phyloP scores from a whole-genome alignment of 2,113 vertebrate genomes.

The Okapia johnstoni region DNA sequence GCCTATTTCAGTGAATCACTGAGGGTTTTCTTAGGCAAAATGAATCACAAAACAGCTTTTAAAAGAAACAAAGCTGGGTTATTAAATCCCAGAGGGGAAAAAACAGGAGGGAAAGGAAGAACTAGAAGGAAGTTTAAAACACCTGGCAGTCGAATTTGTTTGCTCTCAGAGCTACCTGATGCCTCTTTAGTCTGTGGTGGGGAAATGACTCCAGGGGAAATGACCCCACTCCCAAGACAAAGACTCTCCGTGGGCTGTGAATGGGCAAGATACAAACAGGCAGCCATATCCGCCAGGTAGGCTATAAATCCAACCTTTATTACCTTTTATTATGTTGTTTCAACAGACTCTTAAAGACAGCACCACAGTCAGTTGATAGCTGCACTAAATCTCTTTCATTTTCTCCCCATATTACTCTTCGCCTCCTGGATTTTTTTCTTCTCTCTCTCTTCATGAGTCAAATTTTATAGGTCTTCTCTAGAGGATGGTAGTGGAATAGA shows the following conservation, averaged over 20 bases:
- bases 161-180: not conserved
- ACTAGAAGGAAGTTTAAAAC: not conserved
- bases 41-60: conserved; percentile 42
- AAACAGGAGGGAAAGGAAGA: not conserved
- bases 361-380: conserved; percentile 78
- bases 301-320: conserved; percentile 82
- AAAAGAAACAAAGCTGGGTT: conserved; percentile 11
- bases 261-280: conserved; percentile 47
- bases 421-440: conserved; percentile 66
- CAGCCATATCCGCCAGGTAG: conserved; percentile 76
- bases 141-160: not conserved
- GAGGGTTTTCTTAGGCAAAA: conserved; percentile 53
- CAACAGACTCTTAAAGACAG: conserved; percentile 86
- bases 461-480: conserved; percentile 70
- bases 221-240: not conserved
- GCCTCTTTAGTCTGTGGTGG: fast-evolving
- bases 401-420: conserved; percentile 79
- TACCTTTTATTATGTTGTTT: conserved; percentile 88
- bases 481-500: conserved; percentile 12
- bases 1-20: conserved; percentile 40
- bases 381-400: conserved; percentile 83
- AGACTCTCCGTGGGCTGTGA: not conserved
- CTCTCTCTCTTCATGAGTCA: conserved; percentile 65
- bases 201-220: not conserved
- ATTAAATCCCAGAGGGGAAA: not conserved